Base-by-base conservation (phyloP, 2,888 invertebrate genomes). In the Aphidius colemani region DNA sequence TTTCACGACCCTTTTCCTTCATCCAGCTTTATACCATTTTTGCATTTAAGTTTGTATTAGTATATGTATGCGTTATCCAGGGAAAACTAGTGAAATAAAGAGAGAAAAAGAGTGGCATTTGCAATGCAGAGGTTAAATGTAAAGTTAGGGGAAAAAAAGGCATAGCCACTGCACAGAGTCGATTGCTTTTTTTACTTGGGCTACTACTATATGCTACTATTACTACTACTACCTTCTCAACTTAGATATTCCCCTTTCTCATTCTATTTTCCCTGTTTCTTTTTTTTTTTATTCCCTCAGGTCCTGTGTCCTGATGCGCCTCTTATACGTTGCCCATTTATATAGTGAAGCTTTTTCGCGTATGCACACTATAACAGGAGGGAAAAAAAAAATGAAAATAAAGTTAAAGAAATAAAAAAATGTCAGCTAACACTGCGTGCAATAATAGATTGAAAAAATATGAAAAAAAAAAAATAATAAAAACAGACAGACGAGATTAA, bases 91-190 rank as follows among this genome's bases (percentile, higher is more conserved):
- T 73, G 70, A 71, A 74, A 76, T 76, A 80, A 2, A 2, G 78
- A 77, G 57, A 48, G 30, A 5, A 5, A 30, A 2, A 30, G 80
- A 80, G 80, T 80, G 81, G 81, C 78, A 82, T 82, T 82, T 82
- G 81, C 82, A 82, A 82, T 82, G 82, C 82, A 81, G 82, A 81
- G 82, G 79, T 81, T 82, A 81, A 82, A 81, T 79, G 55, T 63
- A 59, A 59, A 55, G 46, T 64, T 48, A 60, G 67, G 59, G 63
- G 61, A 46, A 44, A 65, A 43, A 44, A 43, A 53, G 60, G 60
- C 69, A 66, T 70, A 74, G 72, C 72, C 71, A 72, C 62, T 69
- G 77, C 79, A 80, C 78, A 77, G 79, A 78, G 79, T 79, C 80
- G 79, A 81, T 80, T 81, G 80, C 74, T 81, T 81, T 81, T 53